Percentiles rank a stretch among this genome's conserved stretches.
Evolutionary conservation across 2,888 invertebrate species (phyloP).

Genomic region (Folsomia manolachei): DNA sequence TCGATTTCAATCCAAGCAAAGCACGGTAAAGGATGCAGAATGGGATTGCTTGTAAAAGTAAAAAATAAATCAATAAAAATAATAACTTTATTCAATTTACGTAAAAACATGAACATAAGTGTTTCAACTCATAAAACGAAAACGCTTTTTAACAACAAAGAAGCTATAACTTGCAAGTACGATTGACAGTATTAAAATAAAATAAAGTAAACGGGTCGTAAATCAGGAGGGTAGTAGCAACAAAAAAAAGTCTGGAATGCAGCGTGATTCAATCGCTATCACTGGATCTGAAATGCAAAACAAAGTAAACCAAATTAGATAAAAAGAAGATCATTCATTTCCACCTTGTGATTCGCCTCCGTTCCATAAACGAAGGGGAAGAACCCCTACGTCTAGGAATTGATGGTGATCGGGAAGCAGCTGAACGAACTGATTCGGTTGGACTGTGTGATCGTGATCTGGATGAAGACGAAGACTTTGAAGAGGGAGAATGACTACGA

Average conservation of each 20-base stretch:
- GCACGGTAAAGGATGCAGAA: neutral
- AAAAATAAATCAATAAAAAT: neutral
- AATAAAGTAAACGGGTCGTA: neutral
- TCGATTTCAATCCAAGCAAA: no score
- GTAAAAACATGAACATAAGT: neutral
- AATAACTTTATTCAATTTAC: neutral
- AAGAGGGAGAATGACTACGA: neutral
- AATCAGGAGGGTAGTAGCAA: neutral
- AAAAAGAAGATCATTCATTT: constrained; percentile 56
- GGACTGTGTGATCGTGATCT: constrained; percentile 18
- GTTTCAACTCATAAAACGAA: neutral
- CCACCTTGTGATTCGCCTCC: constrained; percentile 93
- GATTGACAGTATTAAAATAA: neutral
- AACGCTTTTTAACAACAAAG: neutral
- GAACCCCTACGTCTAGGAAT: constrained; percentile 86
- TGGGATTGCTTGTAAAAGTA: neutral
- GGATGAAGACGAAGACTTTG: constrained; percentile 10
- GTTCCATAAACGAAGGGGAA: constrained; percentile 89
- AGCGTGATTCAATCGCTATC: neutral
- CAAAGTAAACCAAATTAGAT: constrained; percentile 53
- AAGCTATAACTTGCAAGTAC: neutral
- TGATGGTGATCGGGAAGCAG: constrained; percentile 63
- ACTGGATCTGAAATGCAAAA: constrained; percentile 50
- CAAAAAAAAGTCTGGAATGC: neutral
- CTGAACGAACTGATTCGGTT: constrained; percentile 4